These are phyloP conservation scores for Frankliniella intonsa DNA, from an alignment of 2,888 invertebrate genomes.

Conservation along the genomic window DNA sequence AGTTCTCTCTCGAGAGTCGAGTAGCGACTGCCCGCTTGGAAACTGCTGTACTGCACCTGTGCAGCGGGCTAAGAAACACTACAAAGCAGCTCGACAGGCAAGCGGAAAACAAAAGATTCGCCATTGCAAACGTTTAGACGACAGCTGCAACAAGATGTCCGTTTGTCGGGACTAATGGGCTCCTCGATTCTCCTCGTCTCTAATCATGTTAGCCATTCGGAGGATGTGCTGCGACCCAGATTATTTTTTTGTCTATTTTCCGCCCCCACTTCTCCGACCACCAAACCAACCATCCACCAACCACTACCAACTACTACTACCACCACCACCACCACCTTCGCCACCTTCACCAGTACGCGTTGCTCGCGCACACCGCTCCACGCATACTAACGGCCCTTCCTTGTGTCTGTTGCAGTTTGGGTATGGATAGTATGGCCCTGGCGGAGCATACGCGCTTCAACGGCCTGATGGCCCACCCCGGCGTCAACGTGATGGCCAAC, in stretches of 20 bases:
- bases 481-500: constrained; percentile 33
- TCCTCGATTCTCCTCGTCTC: no score
- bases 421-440: constrained; percentile 41
- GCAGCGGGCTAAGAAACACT: no score
- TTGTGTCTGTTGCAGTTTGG: constrained; percentile 39
- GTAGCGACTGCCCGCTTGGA: no score
- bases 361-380: not conserved
- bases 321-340: constrained; percentile 14
- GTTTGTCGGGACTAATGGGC: no score
- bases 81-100: constrained; percentile 18
- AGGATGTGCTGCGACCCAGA: not conserved
- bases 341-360: not conserved
- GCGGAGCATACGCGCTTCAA: constrained; percentile 39
- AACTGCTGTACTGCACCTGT: no score
- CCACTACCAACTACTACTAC: not conserved
- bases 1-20: no score
- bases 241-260: not conserved
- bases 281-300: not conserved
- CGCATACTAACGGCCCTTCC: constrained; percentile 28
- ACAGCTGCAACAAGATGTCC: not conserved
- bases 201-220: no score
- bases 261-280: constrained; percentile 33
- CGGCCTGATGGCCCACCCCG: constrained; percentile 38
- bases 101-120: not conserved
- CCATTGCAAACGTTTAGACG: not conserved